These are phyloP conservation scores for Telmatochromis sp. DNA, from an alignment of 2,113 vertebrate species.

Conservation along the genomic window DNA sequence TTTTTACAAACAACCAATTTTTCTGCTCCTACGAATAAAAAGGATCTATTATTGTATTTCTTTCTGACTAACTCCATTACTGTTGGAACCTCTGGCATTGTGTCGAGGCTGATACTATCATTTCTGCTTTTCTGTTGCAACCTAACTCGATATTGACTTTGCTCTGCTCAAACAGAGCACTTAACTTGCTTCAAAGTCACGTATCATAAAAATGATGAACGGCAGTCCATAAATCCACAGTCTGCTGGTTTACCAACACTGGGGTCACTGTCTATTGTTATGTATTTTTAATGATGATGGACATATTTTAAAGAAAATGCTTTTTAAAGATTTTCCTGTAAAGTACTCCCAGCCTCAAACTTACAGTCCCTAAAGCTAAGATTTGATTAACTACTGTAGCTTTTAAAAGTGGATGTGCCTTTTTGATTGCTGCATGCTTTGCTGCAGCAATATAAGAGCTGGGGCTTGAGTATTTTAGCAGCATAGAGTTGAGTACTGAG, in stretches of 20 bases:
- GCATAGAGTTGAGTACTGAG: not conserved
- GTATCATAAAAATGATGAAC: conserved; percentile 35
- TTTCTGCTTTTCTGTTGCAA: conserved; percentile 17
- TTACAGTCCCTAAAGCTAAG: not conserved
- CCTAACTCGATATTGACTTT: conserved; percentile 34
- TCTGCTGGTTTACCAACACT: not conserved
- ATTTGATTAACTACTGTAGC: not conserved
- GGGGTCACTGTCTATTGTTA: not conserved
- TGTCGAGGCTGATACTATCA: not conserved
- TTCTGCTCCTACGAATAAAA: not conserved
- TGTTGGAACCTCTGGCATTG: not conserved
- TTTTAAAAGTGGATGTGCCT: not conserved
- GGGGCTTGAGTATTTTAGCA: not conserved
- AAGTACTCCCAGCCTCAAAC: not conserved
- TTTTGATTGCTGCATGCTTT: not conserved
- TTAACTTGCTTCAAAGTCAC: conserved; percentile 13
- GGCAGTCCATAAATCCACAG: not conserved
- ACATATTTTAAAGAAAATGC: not conserved
- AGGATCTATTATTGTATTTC: not conserved
- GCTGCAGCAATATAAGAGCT: not conserved
- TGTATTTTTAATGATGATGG: not conserved
- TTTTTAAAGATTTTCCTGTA: not conserved
- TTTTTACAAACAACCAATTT: not conserved
- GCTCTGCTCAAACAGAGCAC: conserved; percentile 26
- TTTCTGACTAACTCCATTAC: not conserved